Percentiles rank a stretch among this genome's conserved stretches.
phyloP scores from a whole-genome alignment of 2,113 vertebrate genomes.

The Ochotona princeps region DNA sequence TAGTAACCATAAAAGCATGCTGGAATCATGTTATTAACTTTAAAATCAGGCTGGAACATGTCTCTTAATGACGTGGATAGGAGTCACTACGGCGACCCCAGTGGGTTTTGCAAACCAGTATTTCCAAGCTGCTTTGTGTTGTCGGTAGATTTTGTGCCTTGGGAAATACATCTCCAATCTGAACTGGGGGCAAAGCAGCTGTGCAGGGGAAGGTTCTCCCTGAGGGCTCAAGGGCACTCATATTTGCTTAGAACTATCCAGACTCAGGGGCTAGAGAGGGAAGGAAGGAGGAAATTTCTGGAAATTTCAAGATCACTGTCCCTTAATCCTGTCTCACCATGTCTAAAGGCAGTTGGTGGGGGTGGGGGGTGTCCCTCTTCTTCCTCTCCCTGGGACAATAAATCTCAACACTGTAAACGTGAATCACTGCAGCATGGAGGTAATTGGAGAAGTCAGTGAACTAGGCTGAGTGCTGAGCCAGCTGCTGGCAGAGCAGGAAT shows the following conservation, averaged over 20 bases:
- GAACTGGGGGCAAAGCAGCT: neutral
- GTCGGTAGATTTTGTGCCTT: neutral
- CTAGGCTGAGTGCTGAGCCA: neutral
- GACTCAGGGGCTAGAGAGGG: neutral
- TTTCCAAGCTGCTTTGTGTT: slow-evolving; percentile 9
- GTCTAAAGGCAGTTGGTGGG: neutral
- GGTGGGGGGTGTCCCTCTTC: neutral
- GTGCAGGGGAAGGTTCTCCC: neutral
- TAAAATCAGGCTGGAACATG: neutral
- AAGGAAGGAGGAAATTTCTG: neutral
- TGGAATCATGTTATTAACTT: too few species aligned
- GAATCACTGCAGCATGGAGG: neutral
- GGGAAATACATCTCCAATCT: neutral
- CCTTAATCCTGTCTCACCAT: neutral
- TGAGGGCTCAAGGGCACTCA: neutral
- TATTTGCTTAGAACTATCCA: neutral
- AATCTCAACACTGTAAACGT: neutral
- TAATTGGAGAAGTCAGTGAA: neutral
- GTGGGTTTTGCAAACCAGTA: neutral
- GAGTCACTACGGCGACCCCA: neutral
- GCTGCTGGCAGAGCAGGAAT: neutral
- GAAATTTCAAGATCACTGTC: neutral
- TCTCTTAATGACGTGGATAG: neutral
- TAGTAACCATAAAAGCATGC: slow-evolving; percentile 33
- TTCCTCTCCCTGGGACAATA: neutral